These are phyloP conservation scores for Meles meles DNA, from an alignment of 2,113 vertebrate genomes.

Conservation along the genomic window DNA sequence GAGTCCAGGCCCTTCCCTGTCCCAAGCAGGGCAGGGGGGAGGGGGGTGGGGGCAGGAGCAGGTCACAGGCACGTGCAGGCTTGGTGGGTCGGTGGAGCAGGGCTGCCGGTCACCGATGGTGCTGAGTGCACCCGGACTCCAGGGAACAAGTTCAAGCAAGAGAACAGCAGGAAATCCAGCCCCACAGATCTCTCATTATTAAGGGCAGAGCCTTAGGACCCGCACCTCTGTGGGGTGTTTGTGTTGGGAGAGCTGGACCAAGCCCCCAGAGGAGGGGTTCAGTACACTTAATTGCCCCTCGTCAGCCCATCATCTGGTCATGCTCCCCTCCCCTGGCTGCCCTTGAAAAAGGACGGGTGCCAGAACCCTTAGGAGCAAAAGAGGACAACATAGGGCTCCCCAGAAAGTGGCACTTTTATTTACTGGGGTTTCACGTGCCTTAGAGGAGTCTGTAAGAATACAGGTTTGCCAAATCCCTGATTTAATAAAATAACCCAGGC, in stretches of 20 bases:
- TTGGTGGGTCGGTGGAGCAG: neutral
- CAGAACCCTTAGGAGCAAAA: neutral
- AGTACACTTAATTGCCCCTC: neutral
- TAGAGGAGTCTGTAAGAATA: neutral
- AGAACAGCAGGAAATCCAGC: neutral
- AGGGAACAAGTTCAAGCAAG: neutral
- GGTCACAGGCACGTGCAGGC: neutral
- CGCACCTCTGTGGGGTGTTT: neutral
- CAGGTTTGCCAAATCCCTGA: neutral
- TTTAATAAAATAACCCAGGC: neutral
- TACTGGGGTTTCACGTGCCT: neutral
- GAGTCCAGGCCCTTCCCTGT: neutral
- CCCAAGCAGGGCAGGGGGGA: rapidly evolving
- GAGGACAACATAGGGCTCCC: neutral
- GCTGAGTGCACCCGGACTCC: neutral
- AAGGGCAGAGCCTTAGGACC: neutral
- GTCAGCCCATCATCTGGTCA: neutral
- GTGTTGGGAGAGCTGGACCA: neutral
- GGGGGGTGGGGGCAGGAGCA: too few relatives aligned
- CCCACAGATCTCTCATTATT: neutral
- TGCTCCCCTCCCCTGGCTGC: neutral
- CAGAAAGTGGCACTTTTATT: neutral
- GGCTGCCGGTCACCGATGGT: neutral
- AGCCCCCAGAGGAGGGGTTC: neutral
- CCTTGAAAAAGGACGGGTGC: neutral